Percentiles rank a stretch among this genome's conserved stretches.
Conservation (phyloP, 2,113 vertebrate species). For the Tor tambroides region DNA sequence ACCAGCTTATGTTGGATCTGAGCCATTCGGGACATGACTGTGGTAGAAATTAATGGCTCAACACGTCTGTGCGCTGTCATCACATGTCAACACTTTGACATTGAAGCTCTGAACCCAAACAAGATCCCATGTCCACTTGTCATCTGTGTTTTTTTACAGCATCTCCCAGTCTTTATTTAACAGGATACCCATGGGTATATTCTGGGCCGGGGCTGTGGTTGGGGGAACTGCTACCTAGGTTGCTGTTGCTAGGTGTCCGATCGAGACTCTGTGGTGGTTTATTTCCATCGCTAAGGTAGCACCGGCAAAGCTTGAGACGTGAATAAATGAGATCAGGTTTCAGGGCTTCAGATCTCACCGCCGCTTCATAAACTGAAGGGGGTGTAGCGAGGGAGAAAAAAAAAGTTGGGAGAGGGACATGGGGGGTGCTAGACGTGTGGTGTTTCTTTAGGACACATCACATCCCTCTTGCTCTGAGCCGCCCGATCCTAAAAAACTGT, state of each 20-base stretch:
- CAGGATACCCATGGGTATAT: constrained; percentile 27
- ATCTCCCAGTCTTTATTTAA: constrained; percentile 43
- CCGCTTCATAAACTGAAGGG: constrained; percentile 60
- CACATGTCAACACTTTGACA: constrained; percentile 37
- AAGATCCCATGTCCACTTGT: constrained; percentile 50
- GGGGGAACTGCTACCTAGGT: not conserved
- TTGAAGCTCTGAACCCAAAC: constrained; percentile 45
- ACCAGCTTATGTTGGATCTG: constrained; percentile 6
- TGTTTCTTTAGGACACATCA: constrained; percentile 47
- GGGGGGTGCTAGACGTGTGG: not conserved
- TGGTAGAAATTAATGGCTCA: constrained; percentile 7
- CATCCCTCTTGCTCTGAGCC: constrained; percentile 37
- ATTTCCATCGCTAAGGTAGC: constrained; percentile 57
- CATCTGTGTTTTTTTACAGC: constrained; percentile 35
- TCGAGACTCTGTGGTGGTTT: constrained; percentile 41
- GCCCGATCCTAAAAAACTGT: constrained; percentile 50
- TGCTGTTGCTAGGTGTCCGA: constrained; percentile 45
- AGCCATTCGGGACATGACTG: not conserved
- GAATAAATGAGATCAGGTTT: constrained; percentile 67
- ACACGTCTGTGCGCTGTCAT: constrained; percentile 18
- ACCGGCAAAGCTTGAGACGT: constrained; percentile 58
- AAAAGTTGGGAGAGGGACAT: not conserved
- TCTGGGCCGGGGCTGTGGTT: constrained; percentile 12
- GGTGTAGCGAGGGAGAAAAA: not conserved
- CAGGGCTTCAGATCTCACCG: constrained; percentile 59